phyloP scores from a whole-genome alignment of 2,113 vertebrate genomes.

The Cercopithecus mona region DNA sequence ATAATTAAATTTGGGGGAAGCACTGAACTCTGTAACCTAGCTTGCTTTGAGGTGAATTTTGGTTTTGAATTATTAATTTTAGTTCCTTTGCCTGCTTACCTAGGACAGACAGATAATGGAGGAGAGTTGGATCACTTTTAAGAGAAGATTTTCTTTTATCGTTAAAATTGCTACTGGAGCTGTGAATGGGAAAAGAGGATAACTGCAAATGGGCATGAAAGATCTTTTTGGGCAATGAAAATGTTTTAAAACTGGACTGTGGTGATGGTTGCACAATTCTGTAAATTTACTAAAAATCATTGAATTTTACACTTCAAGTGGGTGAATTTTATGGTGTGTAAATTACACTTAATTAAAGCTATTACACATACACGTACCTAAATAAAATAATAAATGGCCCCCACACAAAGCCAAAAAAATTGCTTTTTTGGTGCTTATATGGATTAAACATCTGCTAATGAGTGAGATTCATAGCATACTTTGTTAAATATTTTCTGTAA shows the following conservation, averaged over 20 bases:
- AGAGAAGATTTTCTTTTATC: neutral
- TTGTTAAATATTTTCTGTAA: neutral
- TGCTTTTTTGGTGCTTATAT: neutral
- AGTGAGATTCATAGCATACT: slow-evolving; percentile 4
- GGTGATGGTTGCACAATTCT: neutral
- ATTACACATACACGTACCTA: neutral
- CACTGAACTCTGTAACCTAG: neutral
- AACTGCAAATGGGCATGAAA: neutral
- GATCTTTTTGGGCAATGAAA: neutral
- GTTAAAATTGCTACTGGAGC: neutral
- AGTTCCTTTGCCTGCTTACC: neutral
- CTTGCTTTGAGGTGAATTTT: neutral
- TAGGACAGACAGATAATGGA: neutral
- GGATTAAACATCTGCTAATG: neutral
- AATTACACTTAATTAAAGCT: neutral
- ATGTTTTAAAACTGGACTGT: neutral
- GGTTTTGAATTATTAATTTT: slow-evolving; percentile 23
- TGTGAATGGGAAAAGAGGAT: neutral
- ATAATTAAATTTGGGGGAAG: neutral
- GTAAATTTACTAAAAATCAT: neutral
- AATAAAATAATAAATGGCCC: slow-evolving; percentile 4
- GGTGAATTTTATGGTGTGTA: neutral
- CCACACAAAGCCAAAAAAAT: neutral
- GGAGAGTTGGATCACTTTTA: neutral
- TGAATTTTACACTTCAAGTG: neutral